phyloP scores from a whole-genome alignment of 2,113 vertebrate genomes.

The Sardina pilchardus region DNA sequence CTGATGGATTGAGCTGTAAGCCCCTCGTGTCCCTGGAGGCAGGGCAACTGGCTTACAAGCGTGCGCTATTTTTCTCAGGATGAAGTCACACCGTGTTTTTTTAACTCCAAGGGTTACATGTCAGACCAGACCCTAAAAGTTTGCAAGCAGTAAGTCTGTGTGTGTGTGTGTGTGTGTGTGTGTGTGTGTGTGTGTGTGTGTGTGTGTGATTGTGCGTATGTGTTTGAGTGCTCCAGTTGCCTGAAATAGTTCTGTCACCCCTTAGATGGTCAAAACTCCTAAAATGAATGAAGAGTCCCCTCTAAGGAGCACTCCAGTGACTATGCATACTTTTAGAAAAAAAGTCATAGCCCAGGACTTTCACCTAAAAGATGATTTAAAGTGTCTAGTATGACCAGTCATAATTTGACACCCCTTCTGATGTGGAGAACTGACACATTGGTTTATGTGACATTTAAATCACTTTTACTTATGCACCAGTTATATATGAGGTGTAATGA shows the following conservation, averaged over 20 bases:
- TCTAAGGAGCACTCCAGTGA: background rate
- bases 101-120: slow-evolving; percentile 46
- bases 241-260: slow-evolving; percentile 52
- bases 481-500: background rate
- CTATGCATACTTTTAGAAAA: background rate
- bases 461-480: background rate
- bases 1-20: slow-evolving; percentile 8
- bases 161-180: background rate
- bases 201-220: background rate
- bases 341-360: background rate
- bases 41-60: slow-evolving; percentile 29
- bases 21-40: background rate
- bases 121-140: slow-evolving; percentile 48
- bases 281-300: slow-evolving; percentile 31
- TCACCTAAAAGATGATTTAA: background rate
- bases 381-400: background rate
- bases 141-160: background rate
- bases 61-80: slow-evolving; percentile 49
- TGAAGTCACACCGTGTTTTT: slow-evolving; percentile 53
- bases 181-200: background rate
- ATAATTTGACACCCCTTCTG: background rate
- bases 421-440: background rate
- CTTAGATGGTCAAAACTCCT: slow-evolving; percentile 28
- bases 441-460: background rate
- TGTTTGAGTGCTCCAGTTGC: slow-evolving; percentile 20